These are phyloP conservation scores for Suncus etruscus DNA, from an alignment of 2,113 vertebrate species.

Conservation along the genomic window DNA sequence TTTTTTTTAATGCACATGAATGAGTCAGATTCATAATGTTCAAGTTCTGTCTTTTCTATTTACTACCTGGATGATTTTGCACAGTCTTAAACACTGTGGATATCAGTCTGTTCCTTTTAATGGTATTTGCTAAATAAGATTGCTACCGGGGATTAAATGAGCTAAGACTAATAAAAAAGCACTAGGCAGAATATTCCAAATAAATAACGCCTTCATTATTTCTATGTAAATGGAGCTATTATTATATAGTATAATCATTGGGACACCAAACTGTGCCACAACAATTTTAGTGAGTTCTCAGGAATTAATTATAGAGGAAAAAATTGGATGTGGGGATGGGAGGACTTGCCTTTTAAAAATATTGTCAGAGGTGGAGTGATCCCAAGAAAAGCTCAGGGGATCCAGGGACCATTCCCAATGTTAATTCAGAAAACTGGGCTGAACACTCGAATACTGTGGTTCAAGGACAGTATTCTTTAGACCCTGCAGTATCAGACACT, in stretches of 20 bases:
- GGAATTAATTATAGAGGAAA: constrained; percentile 21
- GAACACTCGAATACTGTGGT: too few relatives aligned
- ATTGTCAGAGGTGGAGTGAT: too few relatives aligned
- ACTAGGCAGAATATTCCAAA: neutral
- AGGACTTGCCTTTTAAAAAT: neutral
- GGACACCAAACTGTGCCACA: neutral
- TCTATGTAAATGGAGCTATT: neutral
- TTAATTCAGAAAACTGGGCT: too few relatives aligned
- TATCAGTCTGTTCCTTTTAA: neutral
- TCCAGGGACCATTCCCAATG: too few relatives aligned
- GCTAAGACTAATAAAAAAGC: neutral
- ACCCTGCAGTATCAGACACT: too few relatives aligned
- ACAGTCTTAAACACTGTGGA: neutral
- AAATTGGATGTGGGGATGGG: neutral
- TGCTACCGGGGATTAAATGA: neutral
- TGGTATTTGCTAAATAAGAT: constrained; percentile 10
- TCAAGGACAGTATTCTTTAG: too few relatives aligned
- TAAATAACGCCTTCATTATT: neutral
- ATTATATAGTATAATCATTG: neutral
- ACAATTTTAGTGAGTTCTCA: neutral
- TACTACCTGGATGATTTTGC: neutral
- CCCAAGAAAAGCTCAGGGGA: too few relatives aligned
- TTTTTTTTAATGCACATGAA: neutral
- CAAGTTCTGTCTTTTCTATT: neutral
- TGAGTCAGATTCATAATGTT: constrained; percentile 22